A percentile compares a stretch with the other conserved stretches of the same genome.
Evolutionary conservation across 1,140 invertebrate genomes (phyloP).

Genomic region (Drosophila oshimai): DNA sequence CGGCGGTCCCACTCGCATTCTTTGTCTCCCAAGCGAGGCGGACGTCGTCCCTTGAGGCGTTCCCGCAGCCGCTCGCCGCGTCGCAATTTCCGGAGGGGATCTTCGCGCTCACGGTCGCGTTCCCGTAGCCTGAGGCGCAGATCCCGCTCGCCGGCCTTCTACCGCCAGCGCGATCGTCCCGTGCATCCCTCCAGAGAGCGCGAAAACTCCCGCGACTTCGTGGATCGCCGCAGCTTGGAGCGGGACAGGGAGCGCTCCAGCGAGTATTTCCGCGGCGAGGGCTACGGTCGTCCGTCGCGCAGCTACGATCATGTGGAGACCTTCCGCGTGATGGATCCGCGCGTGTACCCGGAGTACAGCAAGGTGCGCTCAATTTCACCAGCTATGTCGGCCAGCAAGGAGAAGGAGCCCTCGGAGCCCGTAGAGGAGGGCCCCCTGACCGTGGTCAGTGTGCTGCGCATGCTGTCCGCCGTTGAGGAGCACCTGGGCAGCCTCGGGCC

Average conservation of each 20-base stretch:
- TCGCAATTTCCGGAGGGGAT: constrained; percentile 36
- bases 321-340: constrained; percentile 59
- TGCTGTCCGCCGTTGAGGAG: constrained; percentile 90
- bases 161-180: constrained; percentile 4
- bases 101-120: constrained; percentile 51
- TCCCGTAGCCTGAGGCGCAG: constrained; percentile 17
- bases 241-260: constrained; percentile 23
- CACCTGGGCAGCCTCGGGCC: constrained; percentile 91
- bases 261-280: constrained; percentile 16
- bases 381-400: constrained; percentile 10
- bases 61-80: constrained; percentile 41
- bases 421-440: constrained; percentile 83
- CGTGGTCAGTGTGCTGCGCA: constrained; percentile 88
- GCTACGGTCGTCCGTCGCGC: constrained; percentile 23
- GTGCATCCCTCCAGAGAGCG: not conserved
- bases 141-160: constrained; percentile 16
- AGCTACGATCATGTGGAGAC: constrained; percentile 37
- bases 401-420: constrained; percentile 10
- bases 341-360: constrained; percentile 59
- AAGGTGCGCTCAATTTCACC: constrained; percentile 40
- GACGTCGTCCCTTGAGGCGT: constrained; percentile 18
- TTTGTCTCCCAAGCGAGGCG: constrained; percentile 25
- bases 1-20: constrained; percentile 29
- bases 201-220: not conserved
- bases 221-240: constrained; percentile 8